Percentiles rank a stretch among this genome's conserved stretches.
These are phyloP conservation scores for Manacus vitellinus DNA, from an alignment of 2,113 vertebrate genomes.

Conservation along the genomic window DNA sequence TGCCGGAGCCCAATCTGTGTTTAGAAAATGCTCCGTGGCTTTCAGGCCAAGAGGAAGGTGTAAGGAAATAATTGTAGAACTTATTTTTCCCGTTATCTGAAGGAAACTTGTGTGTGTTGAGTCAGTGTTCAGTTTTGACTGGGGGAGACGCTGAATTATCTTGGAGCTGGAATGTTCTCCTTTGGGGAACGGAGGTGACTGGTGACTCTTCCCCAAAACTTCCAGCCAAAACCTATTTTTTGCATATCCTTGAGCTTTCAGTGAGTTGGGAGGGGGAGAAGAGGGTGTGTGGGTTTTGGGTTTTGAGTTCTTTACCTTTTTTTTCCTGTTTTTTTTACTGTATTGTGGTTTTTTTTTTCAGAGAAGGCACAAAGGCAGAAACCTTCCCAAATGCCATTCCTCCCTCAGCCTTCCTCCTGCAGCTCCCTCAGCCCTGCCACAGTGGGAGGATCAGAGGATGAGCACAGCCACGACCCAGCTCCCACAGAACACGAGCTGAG, in stretches of 20 bases:
- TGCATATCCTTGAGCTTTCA: neutral
- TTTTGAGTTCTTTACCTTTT: neutral
- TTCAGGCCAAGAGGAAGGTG: neutral
- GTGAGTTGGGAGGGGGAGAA: neutral
- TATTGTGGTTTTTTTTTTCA: neutral
- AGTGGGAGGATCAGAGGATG: neutral
- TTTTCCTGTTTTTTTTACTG: neutral
- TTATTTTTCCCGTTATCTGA: rapidly evolving
- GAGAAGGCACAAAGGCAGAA: neutral
- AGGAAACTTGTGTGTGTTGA: neutral
- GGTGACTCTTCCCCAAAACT: neutral
- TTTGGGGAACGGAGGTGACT: neutral
- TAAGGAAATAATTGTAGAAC: neutral
- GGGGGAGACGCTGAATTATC: neutral
- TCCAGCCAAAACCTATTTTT: neutral
- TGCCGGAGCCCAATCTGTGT: neutral
- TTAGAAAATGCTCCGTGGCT: neutral
- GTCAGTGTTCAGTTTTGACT: neutral
- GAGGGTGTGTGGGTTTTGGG: neutral
- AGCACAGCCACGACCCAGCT: neutral
- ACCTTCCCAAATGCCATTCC: neutral
- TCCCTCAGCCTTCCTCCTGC: neutral
- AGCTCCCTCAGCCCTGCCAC: neutral
- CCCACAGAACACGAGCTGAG: neutral
- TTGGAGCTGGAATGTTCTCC: neutral